Percentiles rank a stretch among this genome's conserved stretches.
Evolutionary conservation across 2,797 vertebrate genomes (phyloP).

Genomic region (Parauchenoglanis ngamensis): DNA sequence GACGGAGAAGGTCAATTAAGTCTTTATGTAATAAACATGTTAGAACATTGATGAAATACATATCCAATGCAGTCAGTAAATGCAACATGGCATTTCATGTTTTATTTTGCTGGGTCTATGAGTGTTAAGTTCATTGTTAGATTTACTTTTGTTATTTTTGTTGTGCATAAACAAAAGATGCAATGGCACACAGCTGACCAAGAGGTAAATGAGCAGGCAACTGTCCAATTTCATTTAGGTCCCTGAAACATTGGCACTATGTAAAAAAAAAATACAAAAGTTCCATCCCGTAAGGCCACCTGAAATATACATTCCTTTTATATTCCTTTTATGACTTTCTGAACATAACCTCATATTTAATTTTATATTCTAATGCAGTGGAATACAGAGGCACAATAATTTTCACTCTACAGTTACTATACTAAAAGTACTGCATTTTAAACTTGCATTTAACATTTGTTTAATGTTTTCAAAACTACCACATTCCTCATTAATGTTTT

Average conservation of each 20-base stretch:
- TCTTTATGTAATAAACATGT: not conserved
- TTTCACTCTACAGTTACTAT: too few species aligned
- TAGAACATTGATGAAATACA: not conserved
- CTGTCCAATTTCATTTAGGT: not conserved
- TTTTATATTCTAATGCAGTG: not conserved
- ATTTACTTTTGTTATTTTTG: not conserved
- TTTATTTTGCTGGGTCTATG: not conserved
- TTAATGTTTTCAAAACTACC: not conserved
- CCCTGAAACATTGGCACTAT: not conserved
- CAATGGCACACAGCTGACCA: not conserved
- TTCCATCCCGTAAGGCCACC: not conserved
- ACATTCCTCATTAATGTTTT: not conserved
- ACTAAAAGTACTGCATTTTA: not conserved
- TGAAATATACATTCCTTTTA: not conserved
- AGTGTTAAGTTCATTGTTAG: not conserved
- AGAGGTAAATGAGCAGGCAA: not conserved
- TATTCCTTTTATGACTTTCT: not conserved
- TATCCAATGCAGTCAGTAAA: slow-evolving; percentile 6
- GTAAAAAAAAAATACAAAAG: not conserved
- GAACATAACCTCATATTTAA: not conserved
- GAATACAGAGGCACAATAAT: not conserved
- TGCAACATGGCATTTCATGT: not conserved
- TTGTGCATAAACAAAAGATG: not conserved
- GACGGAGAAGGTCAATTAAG: slow-evolving; percentile 20
- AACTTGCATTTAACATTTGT: not conserved